A percentile compares a stretch with the other conserved stretches of the same genome.
Conservation (phyloP, 2,797 vertebrate genomes). For the Bryconaethiops microstoma region DNA sequence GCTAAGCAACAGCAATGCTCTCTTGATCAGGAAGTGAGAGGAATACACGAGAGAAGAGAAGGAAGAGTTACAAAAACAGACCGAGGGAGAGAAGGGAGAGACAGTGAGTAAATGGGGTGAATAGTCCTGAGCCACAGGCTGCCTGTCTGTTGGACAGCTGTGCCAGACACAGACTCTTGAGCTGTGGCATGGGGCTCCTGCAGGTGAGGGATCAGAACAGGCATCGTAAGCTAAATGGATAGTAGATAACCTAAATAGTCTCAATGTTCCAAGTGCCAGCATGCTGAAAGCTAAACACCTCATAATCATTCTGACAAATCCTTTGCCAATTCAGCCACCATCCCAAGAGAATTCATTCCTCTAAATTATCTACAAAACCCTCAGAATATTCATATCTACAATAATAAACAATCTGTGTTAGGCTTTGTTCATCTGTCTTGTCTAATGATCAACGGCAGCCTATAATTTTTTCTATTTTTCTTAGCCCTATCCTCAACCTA, state of each 20-base stretch:
- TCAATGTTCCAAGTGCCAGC: background rate
- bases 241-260: background rate
- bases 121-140: slow-evolving; percentile 18
- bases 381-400: background rate
- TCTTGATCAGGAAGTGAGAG: slow-evolving; percentile 59
- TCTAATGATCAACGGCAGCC: slow-evolving; percentile 1
- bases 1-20: slow-evolving; percentile 76
- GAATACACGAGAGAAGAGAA: slow-evolving; percentile 23
- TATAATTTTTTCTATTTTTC: slow-evolving; percentile 4
- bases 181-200: background rate
- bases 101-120: slow-evolving; percentile 21
- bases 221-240: background rate
- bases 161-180: slow-evolving; percentile 14
- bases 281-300: background rate
- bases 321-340: slow-evolving; percentile 1
- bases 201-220: background rate
- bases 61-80: slow-evolving; percentile 27
- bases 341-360: background rate
- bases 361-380: background rate
- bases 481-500: too few relatives aligned
- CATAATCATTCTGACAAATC: slow-evolving; percentile 1
- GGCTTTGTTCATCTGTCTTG: slow-evolving; percentile 1
- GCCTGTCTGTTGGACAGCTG: background rate
- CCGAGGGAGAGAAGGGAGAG: slow-evolving; percentile 40
- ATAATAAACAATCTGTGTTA: slow-evolving; percentile 3